Conservation (phyloP, 2,888 invertebrate genomes). For the Caenorhabditis zanzibari region DNA sequence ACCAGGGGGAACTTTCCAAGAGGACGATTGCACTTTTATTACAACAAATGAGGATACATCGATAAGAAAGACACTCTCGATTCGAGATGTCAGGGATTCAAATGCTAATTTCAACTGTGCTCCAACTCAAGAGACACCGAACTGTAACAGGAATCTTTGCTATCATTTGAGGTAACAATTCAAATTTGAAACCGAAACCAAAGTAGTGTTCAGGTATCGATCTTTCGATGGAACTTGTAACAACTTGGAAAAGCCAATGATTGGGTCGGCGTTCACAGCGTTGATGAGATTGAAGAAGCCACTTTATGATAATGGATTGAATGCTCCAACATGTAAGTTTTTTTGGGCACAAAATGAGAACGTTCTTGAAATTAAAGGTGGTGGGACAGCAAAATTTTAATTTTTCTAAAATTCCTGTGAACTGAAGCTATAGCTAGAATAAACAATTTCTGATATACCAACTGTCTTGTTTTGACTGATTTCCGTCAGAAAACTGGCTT, state of each 20-base stretch:
- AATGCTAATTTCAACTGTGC: conserved; percentile 82
- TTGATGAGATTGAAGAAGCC: conserved; percentile 80
- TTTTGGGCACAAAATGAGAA: background rate
- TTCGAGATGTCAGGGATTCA: conserved; percentile 80
- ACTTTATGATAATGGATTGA: conserved; percentile 82
- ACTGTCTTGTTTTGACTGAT: too few relatives aligned
- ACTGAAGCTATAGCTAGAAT: too few relatives aligned
- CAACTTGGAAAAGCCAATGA: conserved; percentile 79
- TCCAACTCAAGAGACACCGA: conserved; percentile 75
- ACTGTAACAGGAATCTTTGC: conserved; percentile 81
- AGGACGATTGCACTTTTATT: conserved; percentile 81
- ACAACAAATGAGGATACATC: conserved; percentile 81
- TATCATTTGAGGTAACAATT: conserved; percentile 77
- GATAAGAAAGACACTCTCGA: conserved; percentile 78
- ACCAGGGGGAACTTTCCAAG: conserved; percentile 76
- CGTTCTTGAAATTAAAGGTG: too few relatives aligned
- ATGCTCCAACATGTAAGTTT: conserved; percentile 81
- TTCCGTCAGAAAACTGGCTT: too few relatives aligned
- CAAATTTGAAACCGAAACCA: background rate
- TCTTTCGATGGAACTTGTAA: conserved; percentile 83
- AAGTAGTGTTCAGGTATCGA: conserved; percentile 76
- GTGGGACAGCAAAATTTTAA: too few relatives aligned
- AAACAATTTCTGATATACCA: too few relatives aligned
- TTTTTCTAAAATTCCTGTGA: too few relatives aligned
- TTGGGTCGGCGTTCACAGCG: conserved; percentile 82